These are phyloP conservation scores for Charanyca ferruginea DNA, from an alignment of 2,888 invertebrate species.

Conservation along the genomic window DNA sequence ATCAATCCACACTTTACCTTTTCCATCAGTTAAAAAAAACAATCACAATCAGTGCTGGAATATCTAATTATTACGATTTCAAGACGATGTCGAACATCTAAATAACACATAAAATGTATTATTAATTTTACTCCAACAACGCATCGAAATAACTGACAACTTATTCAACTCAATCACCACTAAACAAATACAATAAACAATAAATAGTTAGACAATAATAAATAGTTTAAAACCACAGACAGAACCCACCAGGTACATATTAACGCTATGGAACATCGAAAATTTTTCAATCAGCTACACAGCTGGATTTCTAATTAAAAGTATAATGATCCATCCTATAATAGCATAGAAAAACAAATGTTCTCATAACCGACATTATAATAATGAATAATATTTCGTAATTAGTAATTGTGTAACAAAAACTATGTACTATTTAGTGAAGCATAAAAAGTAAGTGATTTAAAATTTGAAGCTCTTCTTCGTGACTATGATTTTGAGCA, in stretches of 20 bases:
- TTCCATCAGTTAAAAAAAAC: no score
- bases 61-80: no score
- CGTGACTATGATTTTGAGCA: constrained; percentile 11
- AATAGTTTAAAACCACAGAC: constrained; percentile 50
- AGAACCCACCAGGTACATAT: constrained; percentile 68
- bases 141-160: constrained; percentile 31
- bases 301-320: constrained; percentile 83
- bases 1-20: no score
- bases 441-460: constrained; percentile 42
- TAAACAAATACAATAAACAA: constrained; percentile 53
- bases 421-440: constrained; percentile 52
- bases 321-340: constrained; percentile 78
- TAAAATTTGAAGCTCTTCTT: constrained; percentile 14
- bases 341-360: constrained; percentile 50
- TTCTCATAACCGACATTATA: constrained; percentile 53
- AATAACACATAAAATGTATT: neutral
- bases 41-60: no score
- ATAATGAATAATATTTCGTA: constrained; percentile 64
- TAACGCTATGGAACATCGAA: constrained; percentile 69
- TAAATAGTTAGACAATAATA: constrained; percentile 55
- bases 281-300: constrained; percentile 85
- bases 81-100: no score
- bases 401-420: constrained; percentile 63
- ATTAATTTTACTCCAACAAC: constrained; percentile 18
- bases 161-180: constrained; percentile 40